Conservation (phyloP, 2,113 vertebrate species). For the Caretta caretta region DNA sequence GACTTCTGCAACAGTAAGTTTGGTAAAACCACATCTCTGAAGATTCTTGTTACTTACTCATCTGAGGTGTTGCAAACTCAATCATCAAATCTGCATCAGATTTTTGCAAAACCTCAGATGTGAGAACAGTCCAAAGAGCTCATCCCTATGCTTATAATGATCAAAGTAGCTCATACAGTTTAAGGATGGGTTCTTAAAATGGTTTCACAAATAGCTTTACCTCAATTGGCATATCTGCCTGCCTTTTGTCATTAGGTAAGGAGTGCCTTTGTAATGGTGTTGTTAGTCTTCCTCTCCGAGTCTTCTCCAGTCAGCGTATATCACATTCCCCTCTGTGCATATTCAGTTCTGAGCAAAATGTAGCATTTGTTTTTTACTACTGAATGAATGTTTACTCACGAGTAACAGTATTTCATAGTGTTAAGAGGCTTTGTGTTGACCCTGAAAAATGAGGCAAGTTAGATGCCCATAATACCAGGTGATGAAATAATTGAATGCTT, state of each 20-base stretch:
- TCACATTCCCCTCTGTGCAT: background rate
- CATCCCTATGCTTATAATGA: background rate
- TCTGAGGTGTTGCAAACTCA: background rate
- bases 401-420: background rate
- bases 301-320: background rate
- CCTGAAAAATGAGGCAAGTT: background rate
- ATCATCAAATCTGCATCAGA: background rate
- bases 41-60: background rate
- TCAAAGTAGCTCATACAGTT: background rate
- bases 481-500: background rate
- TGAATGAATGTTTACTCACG: background rate
- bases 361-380: background rate
- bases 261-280: background rate
- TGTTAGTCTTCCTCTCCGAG: background rate
- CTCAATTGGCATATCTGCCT: background rate
- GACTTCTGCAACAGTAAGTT: background rate
- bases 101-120: background rate
- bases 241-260: background rate
- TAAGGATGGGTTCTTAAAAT: background rate
- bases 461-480: background rate
- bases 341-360: background rate
- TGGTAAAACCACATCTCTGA: background rate
- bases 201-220: background rate
- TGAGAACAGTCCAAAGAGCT: background rate
- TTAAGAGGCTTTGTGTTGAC: background rate